Conservation (phyloP, 1,140 invertebrate species). For the Formica exsecta region DNA sequence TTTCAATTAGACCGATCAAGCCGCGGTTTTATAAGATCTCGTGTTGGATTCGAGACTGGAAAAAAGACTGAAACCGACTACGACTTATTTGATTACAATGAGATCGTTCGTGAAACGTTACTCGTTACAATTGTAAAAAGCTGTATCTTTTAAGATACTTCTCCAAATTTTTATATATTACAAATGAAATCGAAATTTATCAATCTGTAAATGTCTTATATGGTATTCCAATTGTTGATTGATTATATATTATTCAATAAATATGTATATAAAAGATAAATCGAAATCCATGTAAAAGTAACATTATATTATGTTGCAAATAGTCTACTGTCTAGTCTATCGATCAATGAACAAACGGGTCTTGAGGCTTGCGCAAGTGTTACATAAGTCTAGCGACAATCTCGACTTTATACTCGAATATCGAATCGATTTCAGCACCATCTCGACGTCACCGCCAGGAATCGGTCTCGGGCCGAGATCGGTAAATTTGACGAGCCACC, state of each 20-base stretch:
- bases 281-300: neutral
- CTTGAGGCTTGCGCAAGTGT: neutral
- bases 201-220: too few relatives aligned
- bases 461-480: slow-evolving; percentile 71
- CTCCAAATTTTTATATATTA: neutral
- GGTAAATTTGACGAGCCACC: slow-evolving; percentile 74
- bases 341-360: neutral
- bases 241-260: neutral
- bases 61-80: neutral
- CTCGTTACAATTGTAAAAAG: neutral
- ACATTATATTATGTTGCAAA: neutral
- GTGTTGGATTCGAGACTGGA: neutral
- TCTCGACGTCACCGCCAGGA: slow-evolving; percentile 73
- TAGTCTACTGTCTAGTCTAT: neutral
- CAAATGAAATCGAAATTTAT: neutral
- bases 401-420: slow-evolving; percentile 28
- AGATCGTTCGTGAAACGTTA: slow-evolving; percentile 22
- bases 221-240: neutral
- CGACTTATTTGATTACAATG: neutral
- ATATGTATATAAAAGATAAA: neutral
- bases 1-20: slow-evolving; percentile 31
- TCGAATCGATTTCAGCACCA: slow-evolving; percentile 74
- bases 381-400: neutral
- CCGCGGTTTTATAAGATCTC: neutral
- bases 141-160: neutral